phyloP scores from a whole-genome alignment of 2,888 invertebrate genomes.

The Mesopsocus fuscifrons region DNA sequence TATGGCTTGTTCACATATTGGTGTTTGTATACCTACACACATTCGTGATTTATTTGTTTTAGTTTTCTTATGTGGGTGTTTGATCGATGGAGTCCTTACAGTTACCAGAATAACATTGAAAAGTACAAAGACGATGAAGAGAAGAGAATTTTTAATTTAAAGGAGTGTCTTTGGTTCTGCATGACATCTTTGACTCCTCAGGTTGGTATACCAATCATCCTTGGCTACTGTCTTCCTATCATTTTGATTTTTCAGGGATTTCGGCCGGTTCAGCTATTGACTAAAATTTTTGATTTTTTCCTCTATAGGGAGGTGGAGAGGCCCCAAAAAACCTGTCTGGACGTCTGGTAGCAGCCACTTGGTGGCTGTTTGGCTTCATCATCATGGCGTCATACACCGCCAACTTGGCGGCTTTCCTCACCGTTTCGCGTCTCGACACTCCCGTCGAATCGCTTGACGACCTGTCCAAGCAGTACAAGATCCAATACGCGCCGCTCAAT shows the following conservation, averaged over 20 bases:
- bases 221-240: background rate
- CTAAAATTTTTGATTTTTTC: too few relatives aligned
- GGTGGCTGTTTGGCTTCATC: constrained; percentile 99
- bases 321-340: constrained; percentile 94
- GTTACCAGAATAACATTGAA: constrained; percentile 84
- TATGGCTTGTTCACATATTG: too few relatives aligned
- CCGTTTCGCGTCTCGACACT: constrained; percentile 80
- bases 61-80: constrained; percentile 91
- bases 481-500: constrained; percentile 81
- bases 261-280: too few relatives aligned
- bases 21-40: too few relatives aligned
- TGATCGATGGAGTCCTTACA: constrained; percentile 93
- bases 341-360: constrained; percentile 85
- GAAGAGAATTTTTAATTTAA: constrained; percentile 82
- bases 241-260: background rate
- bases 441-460: constrained; percentile 89
- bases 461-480: constrained; percentile 90
- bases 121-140: constrained; percentile 87
- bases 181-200: constrained; percentile 94
- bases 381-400: constrained; percentile 98
- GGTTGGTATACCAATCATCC: constrained; percentile 21
- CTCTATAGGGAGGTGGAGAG: constrained; percentile 88
- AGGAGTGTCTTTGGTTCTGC: constrained; percentile 97
- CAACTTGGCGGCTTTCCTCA: constrained; percentile 91
- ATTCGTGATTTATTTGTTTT: constrained; percentile 18